Evolutionary conservation across 1,140 invertebrate genomes (phyloP).

Genomic region (Zaprionus africanus): DNA sequence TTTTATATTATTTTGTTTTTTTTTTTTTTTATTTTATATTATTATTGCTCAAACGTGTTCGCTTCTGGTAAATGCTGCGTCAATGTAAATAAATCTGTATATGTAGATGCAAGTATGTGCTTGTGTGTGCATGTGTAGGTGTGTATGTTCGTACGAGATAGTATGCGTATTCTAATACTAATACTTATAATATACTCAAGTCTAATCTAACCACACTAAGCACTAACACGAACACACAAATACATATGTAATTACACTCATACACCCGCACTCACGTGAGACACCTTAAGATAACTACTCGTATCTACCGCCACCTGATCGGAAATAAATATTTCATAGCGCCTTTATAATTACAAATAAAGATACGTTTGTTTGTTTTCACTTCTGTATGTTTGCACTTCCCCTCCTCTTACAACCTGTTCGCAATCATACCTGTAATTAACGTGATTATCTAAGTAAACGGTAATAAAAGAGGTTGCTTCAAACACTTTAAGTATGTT

Average conservation of each 20-base stretch:
- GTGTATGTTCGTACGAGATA: neutral
- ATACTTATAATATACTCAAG: neutral
- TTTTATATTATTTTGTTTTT: too few species aligned
- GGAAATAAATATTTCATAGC: neutral
- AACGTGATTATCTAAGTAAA: neutral
- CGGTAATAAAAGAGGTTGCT: neutral
- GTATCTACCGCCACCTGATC: neutral
- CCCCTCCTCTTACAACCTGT: constrained; percentile 1
- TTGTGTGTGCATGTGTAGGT: neutral
- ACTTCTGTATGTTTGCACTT: neutral
- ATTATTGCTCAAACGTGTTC: neutral
- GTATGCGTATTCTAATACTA: too few species aligned
- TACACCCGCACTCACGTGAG: neutral
- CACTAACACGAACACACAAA: neutral
- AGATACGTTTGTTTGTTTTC: neutral
- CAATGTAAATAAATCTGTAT: neutral
- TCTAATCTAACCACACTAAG: neutral
- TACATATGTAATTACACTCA: neutral
- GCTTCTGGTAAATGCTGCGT: neutral
- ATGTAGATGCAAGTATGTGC: neutral
- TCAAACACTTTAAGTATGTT: neutral
- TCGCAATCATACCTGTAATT: constrained; percentile 4
- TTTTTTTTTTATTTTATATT: too few species aligned
- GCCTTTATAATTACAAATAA: too few species aligned
- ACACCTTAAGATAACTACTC: neutral